A percentile compares a stretch with the other conserved stretches of the same genome.
Evolutionary conservation across 2,797 vertebrate genomes (phyloP).

Genomic region (Paramormyrops hopkinsi): DNA sequence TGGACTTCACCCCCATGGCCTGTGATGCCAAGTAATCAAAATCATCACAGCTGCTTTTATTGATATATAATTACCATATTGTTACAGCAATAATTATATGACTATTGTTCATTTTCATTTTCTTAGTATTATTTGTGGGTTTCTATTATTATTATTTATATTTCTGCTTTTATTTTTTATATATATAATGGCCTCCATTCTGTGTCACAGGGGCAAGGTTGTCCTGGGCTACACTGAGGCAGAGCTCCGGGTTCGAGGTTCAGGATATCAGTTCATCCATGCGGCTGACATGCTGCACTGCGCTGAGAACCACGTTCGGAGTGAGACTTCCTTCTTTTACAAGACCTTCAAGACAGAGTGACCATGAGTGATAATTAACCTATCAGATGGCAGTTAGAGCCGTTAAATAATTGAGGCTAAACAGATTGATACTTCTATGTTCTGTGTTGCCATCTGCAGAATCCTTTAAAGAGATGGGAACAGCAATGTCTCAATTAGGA

Average conservation of each 20-base stretch:
- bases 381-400: background rate
- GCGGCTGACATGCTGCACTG: conserved; percentile 66
- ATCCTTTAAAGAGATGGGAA: background rate
- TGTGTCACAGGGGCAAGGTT: conserved; percentile 53
- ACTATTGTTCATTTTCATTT: background rate
- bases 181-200: background rate
- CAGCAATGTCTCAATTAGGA: background rate
- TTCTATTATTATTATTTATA: background rate
- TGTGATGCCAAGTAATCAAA: conserved; percentile 67
- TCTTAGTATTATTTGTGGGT: background rate
- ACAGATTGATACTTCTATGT: background rate
- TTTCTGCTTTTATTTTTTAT: background rate
- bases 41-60: background rate
- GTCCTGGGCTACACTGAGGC: conserved; percentile 65
- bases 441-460: background rate
- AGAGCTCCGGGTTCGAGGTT: conserved; percentile 59
- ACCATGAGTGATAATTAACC: background rate
- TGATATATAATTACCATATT: background rate
- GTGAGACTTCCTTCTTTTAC: conserved; percentile 43
- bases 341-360: background rate
- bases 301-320: conserved; percentile 63
- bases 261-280: conserved; percentile 67
- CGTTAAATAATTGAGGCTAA: background rate
- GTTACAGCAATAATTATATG: background rate
- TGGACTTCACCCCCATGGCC: conserved; percentile 76